Conservation (phyloP, 2,888 invertebrate genomes). For the Ligdia adustata region DNA sequence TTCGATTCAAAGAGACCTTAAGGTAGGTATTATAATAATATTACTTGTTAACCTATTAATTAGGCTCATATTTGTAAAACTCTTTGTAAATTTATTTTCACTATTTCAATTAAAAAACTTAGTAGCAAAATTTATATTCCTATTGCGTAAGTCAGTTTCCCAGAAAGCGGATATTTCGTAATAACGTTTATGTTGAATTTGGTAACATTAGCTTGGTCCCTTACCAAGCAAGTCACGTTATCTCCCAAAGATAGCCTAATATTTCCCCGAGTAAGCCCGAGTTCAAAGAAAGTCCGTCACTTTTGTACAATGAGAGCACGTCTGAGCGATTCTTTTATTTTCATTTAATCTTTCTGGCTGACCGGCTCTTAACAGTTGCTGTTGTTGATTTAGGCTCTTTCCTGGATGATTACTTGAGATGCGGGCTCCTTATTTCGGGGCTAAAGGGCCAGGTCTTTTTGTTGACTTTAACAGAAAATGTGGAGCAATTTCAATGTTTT, state of each 20-base stretch:
- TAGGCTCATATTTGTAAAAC: too few species aligned
- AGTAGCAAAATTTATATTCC: too few species aligned
- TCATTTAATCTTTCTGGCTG: slow-evolving; percentile 38
- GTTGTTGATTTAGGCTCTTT: slow-evolving; percentile 32
- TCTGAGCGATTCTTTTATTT: slow-evolving; percentile 37
- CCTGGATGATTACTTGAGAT: slow-evolving; percentile 28
- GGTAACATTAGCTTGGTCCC: background rate
- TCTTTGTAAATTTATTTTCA: too few species aligned
- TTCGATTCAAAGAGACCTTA: too few species aligned
- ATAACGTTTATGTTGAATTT: background rate
- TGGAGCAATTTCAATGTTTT: slow-evolving; percentile 3
- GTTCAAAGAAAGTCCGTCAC: slow-evolving; percentile 15
- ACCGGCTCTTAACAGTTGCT: slow-evolving; percentile 28
- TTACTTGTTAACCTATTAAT: too few species aligned
- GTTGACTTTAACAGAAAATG: slow-evolving; percentile 9
- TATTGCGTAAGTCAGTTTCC: too few species aligned
- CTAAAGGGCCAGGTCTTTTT: slow-evolving; percentile 16
- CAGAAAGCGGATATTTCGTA: too few species aligned
- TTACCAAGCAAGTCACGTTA: background rate
- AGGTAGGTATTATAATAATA: too few species aligned
- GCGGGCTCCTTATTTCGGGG: slow-evolving; percentile 27
- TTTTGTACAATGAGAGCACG: slow-evolving; percentile 26
- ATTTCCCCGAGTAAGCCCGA: background rate
- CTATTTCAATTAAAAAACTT: too few species aligned
- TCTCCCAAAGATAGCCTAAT: background rate